Percentiles rank a stretch among this genome's conserved stretches.
Conservation (phyloP, 2,797 vertebrate genomes). For the Novumbra hubbsi region DNA sequence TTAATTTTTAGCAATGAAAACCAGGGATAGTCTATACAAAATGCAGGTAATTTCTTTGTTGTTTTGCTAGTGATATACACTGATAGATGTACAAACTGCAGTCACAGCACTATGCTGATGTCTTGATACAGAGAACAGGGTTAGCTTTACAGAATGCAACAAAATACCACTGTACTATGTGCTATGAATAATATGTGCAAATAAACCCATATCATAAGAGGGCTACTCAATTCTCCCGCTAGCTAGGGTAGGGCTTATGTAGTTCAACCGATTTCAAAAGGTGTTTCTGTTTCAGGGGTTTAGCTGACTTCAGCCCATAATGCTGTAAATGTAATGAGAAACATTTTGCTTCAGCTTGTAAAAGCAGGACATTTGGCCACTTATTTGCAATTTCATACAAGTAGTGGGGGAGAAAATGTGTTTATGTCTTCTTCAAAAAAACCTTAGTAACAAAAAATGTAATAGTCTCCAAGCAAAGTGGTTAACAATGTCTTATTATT, state of each 20-base stretch:
- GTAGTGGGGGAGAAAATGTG: neutral
- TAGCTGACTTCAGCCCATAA: constrained; percentile 50
- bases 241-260: constrained; percentile 20
- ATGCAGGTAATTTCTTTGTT: too few relatives aligned
- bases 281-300: constrained; percentile 46
- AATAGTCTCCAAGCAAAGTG: neutral
- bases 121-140: constrained; percentile 31
- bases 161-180: constrained; percentile 26
- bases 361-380: constrained; percentile 33
- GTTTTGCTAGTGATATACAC: neutral
- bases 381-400: too few relatives aligned
- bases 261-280: constrained; percentile 40
- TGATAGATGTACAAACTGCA: constrained; percentile 24
- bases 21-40: neutral
- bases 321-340: constrained; percentile 50
- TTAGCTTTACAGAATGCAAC: constrained; percentile 17
- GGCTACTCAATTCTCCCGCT: constrained; percentile 18
- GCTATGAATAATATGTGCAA: constrained; percentile 39
- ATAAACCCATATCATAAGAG: constrained; percentile 28
- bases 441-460: neutral
- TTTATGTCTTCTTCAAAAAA: neutral
- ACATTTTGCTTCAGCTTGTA: constrained; percentile 52
- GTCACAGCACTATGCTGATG: constrained; percentile 48
- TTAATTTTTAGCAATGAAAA: neutral
- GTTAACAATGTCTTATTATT: neutral